Percentiles rank a stretch among this genome's conserved stretches.
phyloP scores from a whole-genome alignment of 2,797 vertebrate genomes.

The Alcedo quadribrachys region DNA sequence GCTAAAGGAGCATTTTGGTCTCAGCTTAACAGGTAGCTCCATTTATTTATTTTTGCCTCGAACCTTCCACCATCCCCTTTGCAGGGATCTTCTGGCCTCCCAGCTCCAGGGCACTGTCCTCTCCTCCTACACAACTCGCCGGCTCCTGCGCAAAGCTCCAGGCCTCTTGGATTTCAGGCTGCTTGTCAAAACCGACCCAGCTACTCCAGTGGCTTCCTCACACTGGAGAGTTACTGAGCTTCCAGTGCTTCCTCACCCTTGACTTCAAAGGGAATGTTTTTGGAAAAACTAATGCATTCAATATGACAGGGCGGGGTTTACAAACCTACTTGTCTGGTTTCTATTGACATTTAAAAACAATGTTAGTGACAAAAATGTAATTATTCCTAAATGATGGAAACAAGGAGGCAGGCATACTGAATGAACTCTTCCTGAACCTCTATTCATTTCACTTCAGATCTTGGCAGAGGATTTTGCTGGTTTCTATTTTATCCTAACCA shows the following conservation, averaged over 20 bases:
- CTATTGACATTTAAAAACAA: slow-evolving; percentile 71
- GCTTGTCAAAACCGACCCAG: slow-evolving; percentile 41
- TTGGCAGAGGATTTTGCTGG: slow-evolving; percentile 34
- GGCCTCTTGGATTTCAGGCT: slow-evolving; percentile 34
- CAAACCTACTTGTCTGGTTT: slow-evolving; percentile 60
- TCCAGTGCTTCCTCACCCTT: slow-evolving; percentile 34
- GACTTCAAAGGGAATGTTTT: slow-evolving; percentile 28
- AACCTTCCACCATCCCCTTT: slow-evolving; percentile 28
- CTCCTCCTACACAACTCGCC: background rate
- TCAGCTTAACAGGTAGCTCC: slow-evolving; percentile 21
- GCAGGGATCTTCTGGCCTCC: slow-evolving; percentile 38
- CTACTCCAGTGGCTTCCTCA: slow-evolving; percentile 53
- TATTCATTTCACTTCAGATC: slow-evolving; percentile 63
- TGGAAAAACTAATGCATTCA: slow-evolving; percentile 61
- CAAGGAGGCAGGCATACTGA: slow-evolving; percentile 32
- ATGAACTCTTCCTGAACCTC: slow-evolving; percentile 71
- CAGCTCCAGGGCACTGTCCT: background rate
- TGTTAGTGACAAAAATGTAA: slow-evolving; percentile 66
- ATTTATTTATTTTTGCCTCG: slow-evolving; percentile 40
- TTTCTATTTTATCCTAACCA: slow-evolving; percentile 63
- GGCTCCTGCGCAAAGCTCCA: slow-evolving; percentile 5
- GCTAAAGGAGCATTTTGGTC: background rate
- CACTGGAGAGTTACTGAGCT: slow-evolving; percentile 31
- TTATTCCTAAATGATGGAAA: slow-evolving; percentile 66
- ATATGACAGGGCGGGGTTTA: slow-evolving; percentile 21